Base-by-base conservation (phyloP, 2,797 vertebrate species). In the Propithecus perrieri region DNA sequence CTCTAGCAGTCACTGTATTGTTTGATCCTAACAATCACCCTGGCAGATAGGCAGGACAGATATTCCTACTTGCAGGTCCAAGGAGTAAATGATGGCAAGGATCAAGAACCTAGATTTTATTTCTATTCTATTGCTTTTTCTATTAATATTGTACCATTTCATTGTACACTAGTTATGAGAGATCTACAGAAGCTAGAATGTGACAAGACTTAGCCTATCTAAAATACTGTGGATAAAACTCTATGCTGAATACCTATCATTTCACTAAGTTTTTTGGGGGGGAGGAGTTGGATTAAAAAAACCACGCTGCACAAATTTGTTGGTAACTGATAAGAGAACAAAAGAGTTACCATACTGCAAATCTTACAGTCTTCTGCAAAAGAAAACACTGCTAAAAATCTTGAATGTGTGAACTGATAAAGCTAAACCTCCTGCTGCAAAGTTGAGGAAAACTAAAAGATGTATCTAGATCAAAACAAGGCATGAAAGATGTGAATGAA, bases 171-270 rank as follows among this genome's bases (percentile, higher is more conserved):
- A 87, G 26, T 96, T 84, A 85, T 41, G 30, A 85, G 65, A 41
- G 7, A 83, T 9, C 65, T 81, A 69, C 5, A 75, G 59, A 96
- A 75, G 61, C 38, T 17, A 87, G 38, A 74, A 84, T 24, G 22
- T 89, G 72, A 94, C 17, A 91, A 83, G 65, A 96, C 4, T 80
- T 63, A 89, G 24, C 43, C 72, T 53, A 96, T 90, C 61, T 96
- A 91, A 91, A 95, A 69, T 55, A 89, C 46, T 26, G 28, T 59
- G 88, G 24, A 46, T 61, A 57, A 85, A 41, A 76, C 24, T 71
- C 28, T 53, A 30, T 61, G 30, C 46, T 95, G 13, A 59, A 79
- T 84, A 93, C 87, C 15, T 61, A 41, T 69, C 72, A 90, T 75
- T 93, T 75, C 17, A 75, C 35, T 72, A 75, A 78, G 30, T 48